Percentiles rank a stretch among this genome's conserved stretches.
phyloP scores from a whole-genome alignment of 2,797 vertebrate species.

The Anisognathus igniventris region DNA sequence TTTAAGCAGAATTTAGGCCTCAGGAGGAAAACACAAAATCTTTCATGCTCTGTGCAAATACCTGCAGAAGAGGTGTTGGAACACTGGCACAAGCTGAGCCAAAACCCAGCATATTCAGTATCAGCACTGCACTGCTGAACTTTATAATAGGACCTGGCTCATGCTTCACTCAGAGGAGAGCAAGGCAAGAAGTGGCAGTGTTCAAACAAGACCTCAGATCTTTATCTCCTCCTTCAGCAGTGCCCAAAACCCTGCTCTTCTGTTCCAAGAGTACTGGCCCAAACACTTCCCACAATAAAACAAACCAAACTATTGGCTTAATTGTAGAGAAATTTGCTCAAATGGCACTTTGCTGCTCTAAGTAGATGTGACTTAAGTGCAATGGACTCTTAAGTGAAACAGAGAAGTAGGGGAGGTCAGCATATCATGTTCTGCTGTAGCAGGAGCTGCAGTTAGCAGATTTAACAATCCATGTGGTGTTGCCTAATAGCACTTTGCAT shows the following conservation, averaged over 20 bases:
- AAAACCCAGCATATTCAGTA: background rate
- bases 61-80: background rate
- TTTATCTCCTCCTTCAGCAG: background rate
- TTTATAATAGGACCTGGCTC: background rate
- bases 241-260: background rate
- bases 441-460: background rate
- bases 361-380: background rate
- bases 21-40: background rate
- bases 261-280: background rate
- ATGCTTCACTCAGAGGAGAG: background rate
- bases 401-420: slow-evolving; percentile 3
- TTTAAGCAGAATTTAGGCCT: background rate
- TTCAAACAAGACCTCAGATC: background rate
- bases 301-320: background rate
- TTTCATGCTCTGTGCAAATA: background rate
- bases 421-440: background rate
- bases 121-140: background rate
- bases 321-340: background rate
- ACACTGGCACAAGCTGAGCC: background rate
- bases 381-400: slow-evolving; percentile 10
- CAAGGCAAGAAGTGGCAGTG: background rate
- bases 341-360: background rate
- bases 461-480: background rate
- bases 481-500: background rate
- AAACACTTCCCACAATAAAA: background rate